These are phyloP conservation scores for Phrynocephalus vlangalii DNA, from an alignment of 2,797 vertebrate genomes.

Conservation along the genomic window DNA sequence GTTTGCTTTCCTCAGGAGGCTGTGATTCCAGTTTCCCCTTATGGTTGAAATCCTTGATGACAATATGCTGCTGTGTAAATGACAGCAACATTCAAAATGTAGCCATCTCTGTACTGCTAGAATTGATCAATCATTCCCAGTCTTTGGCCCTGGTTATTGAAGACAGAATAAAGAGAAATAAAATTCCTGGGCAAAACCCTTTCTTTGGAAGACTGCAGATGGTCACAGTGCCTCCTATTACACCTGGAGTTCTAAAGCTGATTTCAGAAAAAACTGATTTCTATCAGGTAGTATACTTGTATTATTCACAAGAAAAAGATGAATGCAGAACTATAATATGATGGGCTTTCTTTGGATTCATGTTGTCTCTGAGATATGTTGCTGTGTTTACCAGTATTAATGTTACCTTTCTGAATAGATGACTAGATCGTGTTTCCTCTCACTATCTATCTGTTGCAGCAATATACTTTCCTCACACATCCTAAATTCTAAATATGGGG, in stretches of 20 bases:
- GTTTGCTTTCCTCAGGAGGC: constrained; percentile 69
- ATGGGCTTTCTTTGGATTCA: neutral
- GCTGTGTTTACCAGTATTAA: neutral
- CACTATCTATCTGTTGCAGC: neutral
- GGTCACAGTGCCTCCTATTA: constrained; percentile 92
- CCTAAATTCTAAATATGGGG: neutral
- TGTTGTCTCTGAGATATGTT: neutral
- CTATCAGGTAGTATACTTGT: constrained; percentile 84
- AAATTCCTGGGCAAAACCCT: constrained; percentile 84
- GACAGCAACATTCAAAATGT: constrained; percentile 92
- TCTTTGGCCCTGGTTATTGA: constrained; percentile 93
- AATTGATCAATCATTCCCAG: constrained; percentile 95
- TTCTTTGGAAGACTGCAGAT: constrained; percentile 92
- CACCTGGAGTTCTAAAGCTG: constrained; percentile 83
- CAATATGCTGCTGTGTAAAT: constrained; percentile 88
- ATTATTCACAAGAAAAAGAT: neutral
- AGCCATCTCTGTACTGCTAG: constrained; percentile 90
- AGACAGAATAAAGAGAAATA: constrained; percentile 91
- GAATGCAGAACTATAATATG: neutral
- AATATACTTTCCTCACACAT: neutral
- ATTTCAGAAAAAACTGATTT: constrained; percentile 92
- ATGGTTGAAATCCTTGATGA: constrained; percentile 95
- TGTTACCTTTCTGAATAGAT: neutral
- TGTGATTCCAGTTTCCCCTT: constrained; percentile 80
- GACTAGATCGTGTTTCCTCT: neutral